These are phyloP conservation scores for Limnephilus auricula DNA, from an alignment of 2,888 invertebrate species.

Conservation along the genomic window DNA sequence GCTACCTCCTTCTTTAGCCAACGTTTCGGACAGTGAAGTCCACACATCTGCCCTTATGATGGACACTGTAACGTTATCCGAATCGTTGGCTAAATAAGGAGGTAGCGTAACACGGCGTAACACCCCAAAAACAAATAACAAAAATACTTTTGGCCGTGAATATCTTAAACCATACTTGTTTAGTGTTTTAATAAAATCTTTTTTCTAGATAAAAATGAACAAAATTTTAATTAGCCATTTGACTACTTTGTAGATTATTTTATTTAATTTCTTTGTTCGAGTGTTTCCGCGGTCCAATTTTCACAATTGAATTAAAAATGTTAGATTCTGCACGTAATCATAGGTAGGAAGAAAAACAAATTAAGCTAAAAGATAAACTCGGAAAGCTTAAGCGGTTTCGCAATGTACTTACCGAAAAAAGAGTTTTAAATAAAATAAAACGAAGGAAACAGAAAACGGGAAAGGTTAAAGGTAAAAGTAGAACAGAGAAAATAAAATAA, in stretches of 20 bases:
- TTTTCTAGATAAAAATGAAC: not conserved
- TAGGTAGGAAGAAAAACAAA: not conserved
- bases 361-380: not conserved
- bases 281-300: not conserved
- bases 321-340: not conserved
- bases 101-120: no score
- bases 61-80: no score
- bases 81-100: no score
- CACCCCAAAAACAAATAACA: no score
- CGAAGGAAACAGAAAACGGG: not conserved
- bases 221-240: not conserved
- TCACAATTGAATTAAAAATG: not conserved
- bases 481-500: not conserved
- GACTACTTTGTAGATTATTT: not conserved
- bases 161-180: no score
- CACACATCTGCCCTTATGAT: no score
- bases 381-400: not conserved
- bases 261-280: no score
- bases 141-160: no score
- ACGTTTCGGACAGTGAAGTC: no score
- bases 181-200: not conserved
- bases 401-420: not conserved
- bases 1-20: no score
- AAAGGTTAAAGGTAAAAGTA: not conserved
- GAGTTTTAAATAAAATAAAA: not conserved